phyloP scores from a whole-genome alignment of 2,113 vertebrate species.

The Catharus minimus region DNA sequence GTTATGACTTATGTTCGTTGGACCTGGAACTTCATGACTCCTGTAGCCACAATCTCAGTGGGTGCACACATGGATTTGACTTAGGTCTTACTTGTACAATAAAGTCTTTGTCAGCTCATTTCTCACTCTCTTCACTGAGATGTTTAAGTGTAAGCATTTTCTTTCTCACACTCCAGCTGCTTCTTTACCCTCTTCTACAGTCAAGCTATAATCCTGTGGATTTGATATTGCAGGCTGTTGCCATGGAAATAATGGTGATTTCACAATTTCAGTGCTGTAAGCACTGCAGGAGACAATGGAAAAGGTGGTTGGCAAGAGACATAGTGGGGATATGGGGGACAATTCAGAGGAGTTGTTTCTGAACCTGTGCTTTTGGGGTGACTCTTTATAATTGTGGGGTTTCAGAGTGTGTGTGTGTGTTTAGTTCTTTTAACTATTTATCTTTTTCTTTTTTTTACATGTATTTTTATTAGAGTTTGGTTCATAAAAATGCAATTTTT shows the following conservation, averaged over 20 bases:
- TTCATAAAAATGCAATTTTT: background rate
- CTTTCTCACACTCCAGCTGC: conserved; percentile 42
- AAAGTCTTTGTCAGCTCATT: conserved; percentile 22
- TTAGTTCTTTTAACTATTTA: background rate
- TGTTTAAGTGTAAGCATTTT: conserved; percentile 48
- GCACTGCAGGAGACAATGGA: conserved; percentile 16
- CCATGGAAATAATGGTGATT: conserved; percentile 70
- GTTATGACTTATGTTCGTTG: background rate
- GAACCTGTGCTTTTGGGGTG: background rate
- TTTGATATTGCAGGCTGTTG: conserved; percentile 62
- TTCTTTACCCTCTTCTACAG: conserved; percentile 49
- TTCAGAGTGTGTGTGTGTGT: background rate
- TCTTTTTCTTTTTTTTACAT: background rate
- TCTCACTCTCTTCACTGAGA: conserved; percentile 16
- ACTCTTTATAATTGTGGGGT: background rate
- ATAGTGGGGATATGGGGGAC: background rate
- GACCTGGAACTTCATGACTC: background rate
- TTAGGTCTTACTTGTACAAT: background rate
- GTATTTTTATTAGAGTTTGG: background rate
- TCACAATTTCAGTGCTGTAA: conserved; percentile 48
- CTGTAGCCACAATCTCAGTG: background rate
- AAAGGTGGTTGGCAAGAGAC: conserved; percentile 25
- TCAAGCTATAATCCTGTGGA: conserved; percentile 58
- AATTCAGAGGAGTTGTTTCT: background rate
- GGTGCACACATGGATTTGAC: background rate